phyloP scores from a whole-genome alignment of 2,888 invertebrate genomes.

The Leucophenga montana region DNA sequence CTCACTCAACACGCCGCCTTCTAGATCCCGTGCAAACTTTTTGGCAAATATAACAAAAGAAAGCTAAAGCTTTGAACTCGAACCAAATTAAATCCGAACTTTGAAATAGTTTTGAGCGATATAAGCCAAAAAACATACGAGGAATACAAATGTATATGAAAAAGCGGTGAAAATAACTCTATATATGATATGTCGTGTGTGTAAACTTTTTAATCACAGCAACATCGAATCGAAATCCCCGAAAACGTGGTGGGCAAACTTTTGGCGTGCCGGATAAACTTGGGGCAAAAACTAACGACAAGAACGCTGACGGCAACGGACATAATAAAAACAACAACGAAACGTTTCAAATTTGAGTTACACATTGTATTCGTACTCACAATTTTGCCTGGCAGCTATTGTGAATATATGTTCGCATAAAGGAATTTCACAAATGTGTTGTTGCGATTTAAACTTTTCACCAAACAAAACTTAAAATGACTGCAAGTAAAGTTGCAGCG shows the following conservation, averaged over 20 bases:
- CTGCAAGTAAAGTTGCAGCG: not conserved
- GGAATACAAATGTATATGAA: constrained; percentile 24
- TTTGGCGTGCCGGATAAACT: constrained; percentile 33
- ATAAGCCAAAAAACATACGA: constrained; percentile 33
- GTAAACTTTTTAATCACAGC: constrained; percentile 61
- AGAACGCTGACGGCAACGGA: not conserved
- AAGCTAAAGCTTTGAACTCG: not conserved
- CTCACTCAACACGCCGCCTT: no score
- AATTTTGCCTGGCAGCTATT: not conserved
- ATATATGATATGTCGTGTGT: constrained; percentile 21
- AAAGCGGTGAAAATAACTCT: constrained; percentile 39
- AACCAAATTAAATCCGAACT: constrained; percentile 10
- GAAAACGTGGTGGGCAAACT: not conserved
- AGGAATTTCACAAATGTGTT: not conserved
- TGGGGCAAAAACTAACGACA: not conserved
- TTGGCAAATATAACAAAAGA: not conserved
- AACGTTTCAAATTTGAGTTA: not conserved
- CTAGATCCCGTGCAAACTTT: not conserved
- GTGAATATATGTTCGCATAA: no score
- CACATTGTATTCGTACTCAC: not conserved
- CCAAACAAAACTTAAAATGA: not conserved
- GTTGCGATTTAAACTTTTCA: not conserved
- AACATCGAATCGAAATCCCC: constrained; percentile 51
- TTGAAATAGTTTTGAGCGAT: not conserved
- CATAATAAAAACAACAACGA: constrained; percentile 1